Base-by-base conservation (phyloP, 2,797 vertebrate genomes). In the Diplodus sargus region DNA sequence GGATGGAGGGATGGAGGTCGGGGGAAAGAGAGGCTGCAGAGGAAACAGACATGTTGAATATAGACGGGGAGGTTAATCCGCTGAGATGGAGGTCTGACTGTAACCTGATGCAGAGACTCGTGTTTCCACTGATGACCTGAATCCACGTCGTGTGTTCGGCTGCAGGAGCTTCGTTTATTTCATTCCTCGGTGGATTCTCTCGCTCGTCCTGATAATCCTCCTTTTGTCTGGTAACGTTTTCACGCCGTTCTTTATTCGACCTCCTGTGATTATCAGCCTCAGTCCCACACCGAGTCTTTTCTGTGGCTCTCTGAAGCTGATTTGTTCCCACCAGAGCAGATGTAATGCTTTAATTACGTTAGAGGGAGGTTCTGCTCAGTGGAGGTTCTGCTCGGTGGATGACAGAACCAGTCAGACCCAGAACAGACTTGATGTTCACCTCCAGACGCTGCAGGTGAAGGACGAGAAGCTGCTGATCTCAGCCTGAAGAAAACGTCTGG, bases 51-150 rank as follows among this genome's bases (percentile, higher is more conserved):
- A 30, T 84, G 81, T 82, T 74, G 83, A 72, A 7, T 1, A 39
- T 14, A 39, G 79, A 20, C 22, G 2, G 18, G 22, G 4, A 28
- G 4, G 49, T 17, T 34, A 9, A 53, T 45, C 23, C 42, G 0
- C 39, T 3, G 65, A 51, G 85, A 74, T 58, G 79, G 85, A 71
- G 79, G 78, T 79, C 66, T 71, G 74, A 5, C 54, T 77, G 89
- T 64, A 90, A 91, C 87, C 84, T 85, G 87, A 92, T 80, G 87
- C 88, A 72, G 88, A 63, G 59, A 28, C 59, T 82, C 4, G 14
- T 42, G 75, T 89, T 84, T 68, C 83, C 61, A n/a, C 57, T 18
- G 28, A 28, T 89, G 91, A 88, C 76, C 87, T 85, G 82, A 39
- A 81, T 80, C 20, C 16, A n/a, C 42, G 67, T 60, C 17, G 53